phyloP scores from a whole-genome alignment of 2,797 vertebrate species.

The Poliocrania exsul region DNA sequence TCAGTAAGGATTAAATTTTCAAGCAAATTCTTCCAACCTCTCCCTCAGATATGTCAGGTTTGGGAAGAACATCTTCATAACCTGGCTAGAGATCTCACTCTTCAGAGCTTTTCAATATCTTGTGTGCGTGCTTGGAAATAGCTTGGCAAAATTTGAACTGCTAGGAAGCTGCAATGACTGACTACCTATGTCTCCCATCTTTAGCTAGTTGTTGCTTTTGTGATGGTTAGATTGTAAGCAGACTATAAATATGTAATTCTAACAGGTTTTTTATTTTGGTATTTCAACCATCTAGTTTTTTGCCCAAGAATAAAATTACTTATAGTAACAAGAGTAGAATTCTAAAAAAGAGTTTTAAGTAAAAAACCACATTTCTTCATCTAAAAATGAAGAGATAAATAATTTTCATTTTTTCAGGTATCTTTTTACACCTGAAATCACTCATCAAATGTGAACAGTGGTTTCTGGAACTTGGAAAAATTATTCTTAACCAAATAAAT shows the following conservation, averaged over 20 bases:
- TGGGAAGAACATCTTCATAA: background rate
- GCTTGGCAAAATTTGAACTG: background rate
- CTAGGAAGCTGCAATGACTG: background rate
- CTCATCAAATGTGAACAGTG: background rate
- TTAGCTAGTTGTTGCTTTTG: background rate
- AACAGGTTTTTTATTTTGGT: background rate
- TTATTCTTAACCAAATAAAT: background rate
- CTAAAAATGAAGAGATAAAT: background rate
- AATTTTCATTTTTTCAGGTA: accelerated
- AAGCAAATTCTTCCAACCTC: background rate
- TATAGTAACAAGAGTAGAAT: accelerated
- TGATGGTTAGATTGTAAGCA: background rate
- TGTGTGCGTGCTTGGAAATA: background rate
- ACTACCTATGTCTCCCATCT: background rate
- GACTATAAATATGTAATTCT: background rate
- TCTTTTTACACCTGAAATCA: background rate
- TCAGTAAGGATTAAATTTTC: background rate
- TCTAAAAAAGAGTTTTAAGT: background rate
- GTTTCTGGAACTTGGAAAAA: background rate
- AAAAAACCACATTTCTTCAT: background rate
- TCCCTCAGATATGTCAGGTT: background rate
- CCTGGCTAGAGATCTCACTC: background rate
- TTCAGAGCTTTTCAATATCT: background rate
- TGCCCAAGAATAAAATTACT: background rate
- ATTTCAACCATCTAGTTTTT: background rate